Evolutionary conservation across 64 coral and sea anemone species (phyloP), one percentile per base, ranked within the genome.

Genomic region (Dendrophyllia cribrosa): DNA sequence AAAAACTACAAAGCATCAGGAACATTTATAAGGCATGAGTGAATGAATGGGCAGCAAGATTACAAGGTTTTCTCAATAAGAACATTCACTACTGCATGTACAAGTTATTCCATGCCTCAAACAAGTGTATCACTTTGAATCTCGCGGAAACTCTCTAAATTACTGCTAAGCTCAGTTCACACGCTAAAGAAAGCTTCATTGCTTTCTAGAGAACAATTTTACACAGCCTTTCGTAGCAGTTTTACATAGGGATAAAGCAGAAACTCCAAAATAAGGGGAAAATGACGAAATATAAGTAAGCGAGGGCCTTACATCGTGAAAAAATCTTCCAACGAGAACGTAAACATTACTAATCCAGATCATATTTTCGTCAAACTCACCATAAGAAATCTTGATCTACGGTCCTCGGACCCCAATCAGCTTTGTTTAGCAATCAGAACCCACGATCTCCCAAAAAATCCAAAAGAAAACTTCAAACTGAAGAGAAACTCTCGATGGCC

Each of bases 381-480:
- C 91, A 93, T 93, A 56, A 72, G 72, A 70, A 85, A 77, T 12
- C 61, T 67, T 44, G 73, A 74, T 88, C 82, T 67, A 83, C 82
- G 79, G 85, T 75, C 59, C 78, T 91, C 26, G 47, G 77, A 83
- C 78, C 89, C 78, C 89, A 74, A 22, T 82, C 66, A 83, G 68
- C 78, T 75, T 59, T 19, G 19, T 58, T 79, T 67, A 10, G 48
- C 83, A 83, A 96, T 93, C 79, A 67, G 63, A 75, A 60, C 52
- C 86, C 78, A 70, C 86, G 87, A 96, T 96, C 91, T 59, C 62
- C 66, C 63, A 90, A 77, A 70, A 90, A 90, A 93, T 62, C 74
- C 19, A 91, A 91, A 96, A 82, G 88, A 93, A 96, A 99, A 91
- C 96, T 94, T 88, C 74, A 89, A 94, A 91, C 81, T 91, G 44